Evolutionary conservation across 2,113 vertebrate species (phyloP).

Genomic region (Antigone vipio): DNA sequence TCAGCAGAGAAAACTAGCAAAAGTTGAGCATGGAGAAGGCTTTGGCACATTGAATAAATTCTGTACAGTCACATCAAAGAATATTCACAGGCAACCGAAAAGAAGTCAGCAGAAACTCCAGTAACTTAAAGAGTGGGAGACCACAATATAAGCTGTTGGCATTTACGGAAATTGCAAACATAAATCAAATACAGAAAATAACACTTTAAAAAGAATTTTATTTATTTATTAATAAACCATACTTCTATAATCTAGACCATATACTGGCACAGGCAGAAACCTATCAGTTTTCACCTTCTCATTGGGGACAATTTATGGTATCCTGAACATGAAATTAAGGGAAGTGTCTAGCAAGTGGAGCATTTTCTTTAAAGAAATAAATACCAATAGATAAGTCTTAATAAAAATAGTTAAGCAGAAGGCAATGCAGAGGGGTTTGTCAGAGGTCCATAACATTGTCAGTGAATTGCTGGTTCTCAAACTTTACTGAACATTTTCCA

Average conservation of each 20-base stretch:
- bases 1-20: background rate
- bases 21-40: background rate
- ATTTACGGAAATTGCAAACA: constrained; percentile 18
- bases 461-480: constrained; percentile 6
- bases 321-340: background rate
- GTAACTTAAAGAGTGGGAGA: background rate
- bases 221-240: constrained; percentile 20
- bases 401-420: constrained; percentile 20
- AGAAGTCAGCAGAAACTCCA: constrained; percentile 14
- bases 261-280: background rate
- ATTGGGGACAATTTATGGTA: background rate
- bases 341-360: background rate
- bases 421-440: background rate
- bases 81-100: background rate
- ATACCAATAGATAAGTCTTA: constrained; percentile 27
- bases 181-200: constrained; percentile 51
- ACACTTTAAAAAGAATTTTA: background rate
- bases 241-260: constrained; percentile 27
- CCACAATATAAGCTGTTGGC: background rate
- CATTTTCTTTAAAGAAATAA: background rate
- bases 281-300: background rate
- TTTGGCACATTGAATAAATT: background rate
- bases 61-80: background rate
- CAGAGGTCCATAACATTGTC: background rate
- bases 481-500: constrained; percentile 60